Evolutionary conservation across 2,797 vertebrate species (phyloP).

Genomic region (Synaphobranchus kaupii): DNA sequence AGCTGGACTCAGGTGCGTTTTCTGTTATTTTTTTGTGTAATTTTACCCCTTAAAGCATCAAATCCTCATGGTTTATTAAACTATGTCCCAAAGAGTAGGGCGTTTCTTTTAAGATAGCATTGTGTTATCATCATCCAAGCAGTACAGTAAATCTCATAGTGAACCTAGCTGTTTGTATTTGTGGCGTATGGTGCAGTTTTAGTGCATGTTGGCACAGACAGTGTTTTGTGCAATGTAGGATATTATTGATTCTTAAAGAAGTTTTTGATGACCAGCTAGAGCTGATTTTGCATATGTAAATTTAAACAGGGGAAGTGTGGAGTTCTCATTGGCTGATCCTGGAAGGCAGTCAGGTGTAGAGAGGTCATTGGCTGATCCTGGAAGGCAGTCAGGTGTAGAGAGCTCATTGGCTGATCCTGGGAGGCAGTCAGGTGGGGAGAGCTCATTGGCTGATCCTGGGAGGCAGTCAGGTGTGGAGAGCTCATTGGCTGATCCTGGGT

Average conservation of each 20-base stretch:
- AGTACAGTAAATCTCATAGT: not conserved
- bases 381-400: not conserved
- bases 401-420: not conserved
- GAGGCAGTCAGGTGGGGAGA: no score
- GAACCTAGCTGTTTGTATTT: not conserved
- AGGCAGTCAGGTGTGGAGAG: not conserved
- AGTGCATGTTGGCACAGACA: not conserved
- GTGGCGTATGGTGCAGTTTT: not conserved
- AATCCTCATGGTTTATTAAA: not conserved
- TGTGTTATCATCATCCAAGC: not conserved
- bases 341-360: no score
- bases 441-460: no score
- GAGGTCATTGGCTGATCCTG: no score
- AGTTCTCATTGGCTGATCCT: not conserved
- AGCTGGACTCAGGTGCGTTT: no score
- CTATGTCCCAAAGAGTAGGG: not conserved
- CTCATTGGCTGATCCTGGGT: not conserved
- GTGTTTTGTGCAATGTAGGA: not conserved
- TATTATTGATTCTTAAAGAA: not conserved
- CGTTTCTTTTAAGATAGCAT: not conserved
- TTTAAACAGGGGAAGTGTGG: not conserved
- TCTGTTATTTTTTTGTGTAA: no score
- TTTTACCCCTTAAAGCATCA: not conserved
- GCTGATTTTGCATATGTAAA: not conserved
- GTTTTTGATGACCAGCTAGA: not conserved